phyloP scores from a whole-genome alignment of 2,888 invertebrate genomes.

The Erynnis tages region DNA sequence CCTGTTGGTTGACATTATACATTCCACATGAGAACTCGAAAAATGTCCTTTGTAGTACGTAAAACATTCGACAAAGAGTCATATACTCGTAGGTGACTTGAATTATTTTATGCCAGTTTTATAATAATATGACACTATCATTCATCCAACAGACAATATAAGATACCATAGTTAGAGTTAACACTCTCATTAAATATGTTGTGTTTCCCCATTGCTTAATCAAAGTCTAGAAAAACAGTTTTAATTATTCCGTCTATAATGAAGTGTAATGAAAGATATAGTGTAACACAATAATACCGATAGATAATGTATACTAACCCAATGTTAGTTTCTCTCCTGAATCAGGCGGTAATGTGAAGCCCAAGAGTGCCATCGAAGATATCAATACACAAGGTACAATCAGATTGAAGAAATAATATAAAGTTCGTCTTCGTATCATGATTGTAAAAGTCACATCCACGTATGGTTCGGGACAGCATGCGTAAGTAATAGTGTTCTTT shows the following conservation, averaged over 20 bases:
- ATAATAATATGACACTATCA: no score
- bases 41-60: no score
- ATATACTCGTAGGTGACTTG: no score
- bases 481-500: conserved; percentile 94
- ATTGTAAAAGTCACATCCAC: conserved; percentile 98
- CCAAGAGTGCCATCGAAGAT: conserved; percentile 98
- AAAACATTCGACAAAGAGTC: no score
- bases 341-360: conserved; percentile 98
- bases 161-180: no score
- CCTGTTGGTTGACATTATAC: conserved; percentile 86
- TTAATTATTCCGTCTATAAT: no score
- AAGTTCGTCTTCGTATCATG: conserved; percentile 96
- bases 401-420: conserved; percentile 99
- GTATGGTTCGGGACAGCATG: conserved; percentile 96
- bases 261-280: background rate
- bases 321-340: conserved; percentile 97
- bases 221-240: no score
- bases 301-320: conserved; percentile 82
- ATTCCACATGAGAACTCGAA: background rate
- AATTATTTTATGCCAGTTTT: no score
- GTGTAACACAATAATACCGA: background rate
- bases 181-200: no score
- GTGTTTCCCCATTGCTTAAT: no score
- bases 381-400: conserved; percentile 99
- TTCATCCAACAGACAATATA: no score